These are phyloP conservation scores for Nettapus auritus DNA, from an alignment of 2,113 vertebrate species.

Conservation along the genomic window DNA sequence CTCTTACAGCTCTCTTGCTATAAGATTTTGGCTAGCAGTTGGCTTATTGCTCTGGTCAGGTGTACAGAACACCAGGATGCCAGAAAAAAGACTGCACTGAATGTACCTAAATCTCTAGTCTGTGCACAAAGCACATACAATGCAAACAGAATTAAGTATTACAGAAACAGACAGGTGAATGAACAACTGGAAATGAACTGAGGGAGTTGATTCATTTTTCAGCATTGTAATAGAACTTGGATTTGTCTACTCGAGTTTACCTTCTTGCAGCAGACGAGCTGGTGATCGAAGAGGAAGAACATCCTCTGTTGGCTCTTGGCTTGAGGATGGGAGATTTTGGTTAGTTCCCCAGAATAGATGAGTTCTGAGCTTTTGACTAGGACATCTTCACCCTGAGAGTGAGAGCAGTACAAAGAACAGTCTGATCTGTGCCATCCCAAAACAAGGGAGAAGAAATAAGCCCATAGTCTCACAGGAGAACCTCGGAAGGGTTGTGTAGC, in stretches of 20 bases:
- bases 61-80: neutral
- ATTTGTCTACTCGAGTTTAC: slow-evolving; percentile 64
- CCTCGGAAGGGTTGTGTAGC: neutral
- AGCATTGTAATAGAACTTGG: neutral
- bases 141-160: neutral
- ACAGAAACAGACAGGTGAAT: neutral
- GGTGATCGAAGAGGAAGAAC: slow-evolving; percentile 97
- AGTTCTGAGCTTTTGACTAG: slow-evolving; percentile 93
- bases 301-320: slow-evolving; percentile 94
- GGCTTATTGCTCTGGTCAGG: neutral
- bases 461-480: fast-evolving
- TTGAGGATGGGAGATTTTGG: slow-evolving; percentile 90
- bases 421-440: neutral
- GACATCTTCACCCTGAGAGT: slow-evolving; percentile 92
- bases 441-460: neutral
- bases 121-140: neutral
- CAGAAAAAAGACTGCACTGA: neutral
- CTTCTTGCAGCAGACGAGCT: slow-evolving; percentile 98
- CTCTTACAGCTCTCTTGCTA: neutral
- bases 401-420: slow-evolving; percentile 37
- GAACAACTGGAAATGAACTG: neutral
- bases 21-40: neutral
- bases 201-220: neutral
- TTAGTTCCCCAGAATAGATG: slow-evolving; percentile 93
- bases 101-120: neutral